Conservation (phyloP, 2,797 vertebrate genomes). For the Erithacus rubecula region DNA sequence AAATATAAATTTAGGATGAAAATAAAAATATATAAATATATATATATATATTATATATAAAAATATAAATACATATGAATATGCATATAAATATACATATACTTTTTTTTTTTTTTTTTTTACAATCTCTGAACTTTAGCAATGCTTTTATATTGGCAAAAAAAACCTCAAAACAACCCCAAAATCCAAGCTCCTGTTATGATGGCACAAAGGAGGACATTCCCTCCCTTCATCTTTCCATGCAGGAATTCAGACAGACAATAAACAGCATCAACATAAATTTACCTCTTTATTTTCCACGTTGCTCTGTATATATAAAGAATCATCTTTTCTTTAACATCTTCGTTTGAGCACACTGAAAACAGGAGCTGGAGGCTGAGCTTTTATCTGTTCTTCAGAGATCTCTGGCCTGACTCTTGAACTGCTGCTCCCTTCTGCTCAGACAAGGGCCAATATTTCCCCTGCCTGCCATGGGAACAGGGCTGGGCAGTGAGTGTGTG, state of each 20-base stretch:
- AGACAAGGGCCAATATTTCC: background rate
- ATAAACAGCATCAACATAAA: background rate
- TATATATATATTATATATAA: no score
- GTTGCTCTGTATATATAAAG: background rate
- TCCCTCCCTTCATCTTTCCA: background rate
- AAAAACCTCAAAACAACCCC: background rate
- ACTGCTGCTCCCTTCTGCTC: background rate
- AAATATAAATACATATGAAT: background rate
- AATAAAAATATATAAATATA: background rate
- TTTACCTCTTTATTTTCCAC: background rate
- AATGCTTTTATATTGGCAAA: background rate
- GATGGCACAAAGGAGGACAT: background rate
- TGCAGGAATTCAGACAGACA: background rate
- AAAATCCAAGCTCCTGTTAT: background rate
- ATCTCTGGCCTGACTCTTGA: background rate
- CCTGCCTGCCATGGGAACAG: background rate
- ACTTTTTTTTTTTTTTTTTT: no score
- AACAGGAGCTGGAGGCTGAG: background rate
- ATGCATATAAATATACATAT: background rate
- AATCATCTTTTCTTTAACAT: background rate
- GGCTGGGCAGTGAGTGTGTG: background rate
- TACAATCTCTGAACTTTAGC: background rate
- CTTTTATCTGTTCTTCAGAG: conserved; percentile 7
- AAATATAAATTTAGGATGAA: background rate
- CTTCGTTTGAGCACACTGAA: background rate